These are phyloP conservation scores for Prietella phreatophila DNA, from an alignment of 2,113 vertebrate genomes.

Conservation along the genomic window DNA sequence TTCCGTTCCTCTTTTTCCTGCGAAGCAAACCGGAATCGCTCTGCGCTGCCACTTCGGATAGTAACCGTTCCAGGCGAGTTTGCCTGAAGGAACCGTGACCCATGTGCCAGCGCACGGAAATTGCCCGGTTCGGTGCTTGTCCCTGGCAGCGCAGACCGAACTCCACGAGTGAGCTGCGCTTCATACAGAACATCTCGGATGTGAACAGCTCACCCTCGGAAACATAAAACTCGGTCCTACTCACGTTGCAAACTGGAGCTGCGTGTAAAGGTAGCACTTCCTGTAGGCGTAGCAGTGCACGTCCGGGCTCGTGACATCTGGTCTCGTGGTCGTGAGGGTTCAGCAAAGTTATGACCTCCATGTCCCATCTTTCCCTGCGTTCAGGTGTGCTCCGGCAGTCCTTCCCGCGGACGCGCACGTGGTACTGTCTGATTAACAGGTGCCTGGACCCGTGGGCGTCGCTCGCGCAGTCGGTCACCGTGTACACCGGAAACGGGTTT, in stretches of 20 bases:
- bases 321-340: constrained; percentile 42
- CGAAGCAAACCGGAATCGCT: constrained; percentile 59
- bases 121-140: neutral
- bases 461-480: constrained; percentile 65
- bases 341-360: constrained; percentile 69
- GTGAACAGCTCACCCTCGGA: constrained; percentile 68
- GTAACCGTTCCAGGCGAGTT: constrained; percentile 61
- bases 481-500: constrained; percentile 72
- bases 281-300: constrained; percentile 62
- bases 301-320: constrained; percentile 60
- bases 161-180: constrained; percentile 55
- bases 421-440: constrained; percentile 68
- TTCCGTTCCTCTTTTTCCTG: constrained; percentile 75
- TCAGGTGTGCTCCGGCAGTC: constrained; percentile 65
- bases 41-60: constrained; percentile 57
- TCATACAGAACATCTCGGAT: constrained; percentile 71
- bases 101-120: constrained; percentile 69
- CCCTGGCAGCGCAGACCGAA: constrained; percentile 65
- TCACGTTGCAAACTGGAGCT: constrained; percentile 60
- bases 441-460: constrained; percentile 59
- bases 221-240: constrained; percentile 63
- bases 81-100: constrained; percentile 67
- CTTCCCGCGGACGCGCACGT: constrained; percentile 71
- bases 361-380: constrained; percentile 65
- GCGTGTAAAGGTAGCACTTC: constrained; percentile 63